phyloP scores from a whole-genome alignment of 2,888 invertebrate species.

The Hipparchia semele region DNA sequence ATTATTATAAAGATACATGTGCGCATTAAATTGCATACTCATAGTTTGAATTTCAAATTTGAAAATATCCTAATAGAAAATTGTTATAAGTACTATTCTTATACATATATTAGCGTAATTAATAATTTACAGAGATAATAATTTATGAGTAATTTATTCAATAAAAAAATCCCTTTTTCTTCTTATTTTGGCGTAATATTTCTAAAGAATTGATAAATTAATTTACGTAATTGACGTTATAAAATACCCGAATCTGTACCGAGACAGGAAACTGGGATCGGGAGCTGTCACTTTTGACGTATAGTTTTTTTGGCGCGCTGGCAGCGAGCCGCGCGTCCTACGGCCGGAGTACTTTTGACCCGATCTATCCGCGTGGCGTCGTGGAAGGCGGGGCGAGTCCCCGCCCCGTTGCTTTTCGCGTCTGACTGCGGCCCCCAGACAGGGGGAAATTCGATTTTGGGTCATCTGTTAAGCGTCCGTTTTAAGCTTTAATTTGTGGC shows the following conservation, averaged over 20 bases:
- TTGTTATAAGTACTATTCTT: not conserved
- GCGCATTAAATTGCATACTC: not conserved
- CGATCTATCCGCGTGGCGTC: conserved; percentile 56
- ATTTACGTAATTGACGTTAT: not conserved
- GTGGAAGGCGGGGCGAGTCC: conserved; percentile 69
- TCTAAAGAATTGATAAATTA: not conserved
- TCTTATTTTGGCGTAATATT: not conserved
- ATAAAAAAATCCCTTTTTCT: not conserved
- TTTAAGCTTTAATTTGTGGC: conserved; percentile 83
- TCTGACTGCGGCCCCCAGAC: conserved; percentile 60
- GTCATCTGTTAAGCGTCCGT: conserved; percentile 82
- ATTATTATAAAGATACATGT: not conserved
- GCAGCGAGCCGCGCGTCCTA: conserved; percentile 63
- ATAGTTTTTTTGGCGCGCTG: conserved; percentile 48
- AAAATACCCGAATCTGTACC: conserved; percentile 11
- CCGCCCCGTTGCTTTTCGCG: conserved; percentile 76
- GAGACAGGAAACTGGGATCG: conserved; percentile 25
- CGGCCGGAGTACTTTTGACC: conserved; percentile 77
- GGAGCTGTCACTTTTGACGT: conserved; percentile 45
- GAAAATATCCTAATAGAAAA: not conserved
- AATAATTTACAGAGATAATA: too few species aligned
- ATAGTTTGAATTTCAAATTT: not conserved
- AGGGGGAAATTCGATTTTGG: conserved; percentile 77
- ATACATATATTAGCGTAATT: too few species aligned
- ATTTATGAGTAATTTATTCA: too few species aligned